Evolutionary conservation across 2,888 invertebrate species (phyloP).

Genomic region (Plebejus argus): DNA sequence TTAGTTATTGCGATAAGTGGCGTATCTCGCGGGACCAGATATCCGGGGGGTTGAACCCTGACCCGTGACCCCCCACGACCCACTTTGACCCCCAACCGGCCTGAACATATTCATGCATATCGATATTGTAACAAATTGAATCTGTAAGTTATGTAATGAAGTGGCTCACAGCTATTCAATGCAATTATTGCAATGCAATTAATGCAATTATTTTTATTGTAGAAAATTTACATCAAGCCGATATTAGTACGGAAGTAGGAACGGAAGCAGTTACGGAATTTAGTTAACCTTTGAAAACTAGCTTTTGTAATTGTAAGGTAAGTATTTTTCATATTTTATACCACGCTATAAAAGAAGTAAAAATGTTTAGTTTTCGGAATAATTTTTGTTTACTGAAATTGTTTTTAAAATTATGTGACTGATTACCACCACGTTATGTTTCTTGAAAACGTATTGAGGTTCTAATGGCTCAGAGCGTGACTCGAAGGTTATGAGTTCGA

Average conservation of each 20-base stretch:
- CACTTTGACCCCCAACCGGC: background rate
- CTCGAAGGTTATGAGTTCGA: background rate
- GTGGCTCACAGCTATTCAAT: background rate
- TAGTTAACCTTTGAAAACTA: background rate
- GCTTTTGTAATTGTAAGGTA: background rate
- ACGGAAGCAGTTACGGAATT: background rate
- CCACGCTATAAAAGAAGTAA: background rate
- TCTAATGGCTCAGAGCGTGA: background rate
- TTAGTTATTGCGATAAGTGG: slow-evolving; percentile 25
- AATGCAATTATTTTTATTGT: background rate
- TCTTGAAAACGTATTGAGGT: background rate
- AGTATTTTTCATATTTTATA: background rate
- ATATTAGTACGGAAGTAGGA: too few relatives aligned
- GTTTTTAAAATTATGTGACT: too few relatives aligned
- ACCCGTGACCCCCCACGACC: slow-evolving; percentile 21
- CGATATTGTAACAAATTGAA: slow-evolving; percentile 20
- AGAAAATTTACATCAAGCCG: background rate
- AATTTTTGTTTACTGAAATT: background rate
- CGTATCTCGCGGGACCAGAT: slow-evolving; percentile 22
- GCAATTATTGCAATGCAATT: too few relatives aligned
- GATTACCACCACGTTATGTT: background rate
- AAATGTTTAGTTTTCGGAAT: background rate
- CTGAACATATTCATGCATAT: background rate
- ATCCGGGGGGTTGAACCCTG: background rate
- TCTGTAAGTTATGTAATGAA: background rate